phyloP scores from a whole-genome alignment of 2,797 vertebrate species.

The Anguilla pacifica region DNA sequence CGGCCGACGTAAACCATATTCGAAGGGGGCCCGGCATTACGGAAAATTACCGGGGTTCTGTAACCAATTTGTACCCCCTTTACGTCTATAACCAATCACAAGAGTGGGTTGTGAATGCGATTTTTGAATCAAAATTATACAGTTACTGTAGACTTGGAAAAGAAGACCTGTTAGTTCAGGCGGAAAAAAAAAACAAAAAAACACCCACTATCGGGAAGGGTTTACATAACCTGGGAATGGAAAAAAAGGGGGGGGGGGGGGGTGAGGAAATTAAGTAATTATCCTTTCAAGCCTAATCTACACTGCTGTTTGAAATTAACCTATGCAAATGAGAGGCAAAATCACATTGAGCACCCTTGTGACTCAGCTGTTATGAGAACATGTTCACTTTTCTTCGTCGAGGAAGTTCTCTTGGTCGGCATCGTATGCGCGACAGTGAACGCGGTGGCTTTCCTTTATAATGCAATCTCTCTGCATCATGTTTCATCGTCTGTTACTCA shows the following conservation, averaged over 20 bases:
- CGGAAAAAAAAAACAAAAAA: constrained; percentile 61
- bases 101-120: constrained; percentile 79
- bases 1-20: constrained; percentile 42
- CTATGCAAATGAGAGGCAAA: constrained; percentile 88
- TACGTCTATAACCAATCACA: constrained; percentile 53
- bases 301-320: constrained; percentile 94
- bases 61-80: constrained; percentile 65
- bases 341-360: constrained; percentile 70
- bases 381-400: constrained; percentile 28
- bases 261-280: constrained; percentile 89
- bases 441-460: not conserved
- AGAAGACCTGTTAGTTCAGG: constrained; percentile 53
- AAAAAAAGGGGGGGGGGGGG: constrained; percentile 60
- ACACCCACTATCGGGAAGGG: constrained; percentile 78
- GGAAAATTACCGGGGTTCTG: constrained; percentile 72
- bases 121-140: constrained; percentile 74
- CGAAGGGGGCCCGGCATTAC: constrained; percentile 56
- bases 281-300: constrained; percentile 95
- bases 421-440: not conserved
- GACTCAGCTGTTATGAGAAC: constrained; percentile 62
- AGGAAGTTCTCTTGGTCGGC: not conserved
- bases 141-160: constrained; percentile 10
- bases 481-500: not conserved
- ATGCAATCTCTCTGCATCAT: not conserved
- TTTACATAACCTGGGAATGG: constrained; percentile 88